Base-by-base conservation (phyloP, 2,113 vertebrate genomes). In the Eonycteris spelaea region DNA sequence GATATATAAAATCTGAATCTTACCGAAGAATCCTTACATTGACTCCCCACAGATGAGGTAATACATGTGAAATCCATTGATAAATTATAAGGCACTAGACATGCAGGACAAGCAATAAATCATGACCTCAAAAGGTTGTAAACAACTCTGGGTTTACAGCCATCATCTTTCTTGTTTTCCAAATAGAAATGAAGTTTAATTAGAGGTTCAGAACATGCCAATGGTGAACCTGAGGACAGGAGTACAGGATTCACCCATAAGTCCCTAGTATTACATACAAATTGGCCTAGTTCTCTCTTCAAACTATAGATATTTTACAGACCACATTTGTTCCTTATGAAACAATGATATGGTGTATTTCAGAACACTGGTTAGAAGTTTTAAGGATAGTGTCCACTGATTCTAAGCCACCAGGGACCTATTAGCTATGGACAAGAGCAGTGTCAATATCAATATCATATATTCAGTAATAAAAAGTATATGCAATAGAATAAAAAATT, bases 401-500 rank as follows among this genome's bases (percentile, higher is more conserved):
- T 38, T 59, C 78, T 96, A 96, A 93, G 67, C 90, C 33, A 33
- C 13, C 70, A 95, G 48, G 95, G 88, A 96, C 55, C 94, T 89
- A 48, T 21, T 83, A 83, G 65, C 28, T 74, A 55, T 26, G 57
- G 7, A 4, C 94, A 94, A 90, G 85, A 5, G 3, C 0, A 1
- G 16, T 71, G 61, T 48, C 38, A 0, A 8, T 78, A 75, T 19
- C 40, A 80, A 75, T 13, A 26, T 57, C 48, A 77, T 0, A 75
- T 21, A 90, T 19, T 74, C 70, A 51, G 5, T 53, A 30, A 90
- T 30, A 90, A 95, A 3, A 97, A 97, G 84, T 85, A 59, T 83
- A 95, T n/a, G 4, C 59, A 73, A 28, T 59, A 94, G 40, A 70
- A 97, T 94, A 40, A 97, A 88, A 96, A 96, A 97, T 55, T 19